Conservation (phyloP, 2,113 vertebrate species). For the Ceyx cyanopectus region DNA sequence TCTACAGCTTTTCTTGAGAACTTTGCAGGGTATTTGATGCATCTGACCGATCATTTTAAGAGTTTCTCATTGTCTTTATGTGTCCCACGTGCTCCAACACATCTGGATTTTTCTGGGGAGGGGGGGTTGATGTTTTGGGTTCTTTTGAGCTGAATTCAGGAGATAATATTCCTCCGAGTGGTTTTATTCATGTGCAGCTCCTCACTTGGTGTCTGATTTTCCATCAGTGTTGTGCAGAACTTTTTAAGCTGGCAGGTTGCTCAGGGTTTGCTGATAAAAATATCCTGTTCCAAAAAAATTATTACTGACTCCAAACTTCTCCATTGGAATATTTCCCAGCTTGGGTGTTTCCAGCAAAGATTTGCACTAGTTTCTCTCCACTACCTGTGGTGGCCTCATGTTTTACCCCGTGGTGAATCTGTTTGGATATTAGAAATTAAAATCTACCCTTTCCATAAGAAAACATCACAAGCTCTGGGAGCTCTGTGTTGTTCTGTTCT, state of each 20-base stretch:
- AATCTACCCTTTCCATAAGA: background rate
- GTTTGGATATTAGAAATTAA: background rate
- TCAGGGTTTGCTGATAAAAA: background rate
- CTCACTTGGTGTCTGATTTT: background rate
- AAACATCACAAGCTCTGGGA: background rate
- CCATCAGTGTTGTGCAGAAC: background rate
- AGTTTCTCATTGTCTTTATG: background rate
- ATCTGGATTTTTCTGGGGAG: background rate
- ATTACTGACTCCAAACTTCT: background rate
- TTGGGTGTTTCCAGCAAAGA: background rate
- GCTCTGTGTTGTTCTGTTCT: background rate
- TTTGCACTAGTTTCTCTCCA: background rate
- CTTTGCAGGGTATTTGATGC: background rate
- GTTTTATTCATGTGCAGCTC: background rate
- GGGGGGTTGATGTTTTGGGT: fast-evolving
- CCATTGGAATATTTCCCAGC: background rate
- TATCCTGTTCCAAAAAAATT: background rate
- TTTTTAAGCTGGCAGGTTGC: background rate
- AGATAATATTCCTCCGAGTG: background rate
- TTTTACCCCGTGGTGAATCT: background rate
- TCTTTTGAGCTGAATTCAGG: background rate
- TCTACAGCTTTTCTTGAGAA: background rate
- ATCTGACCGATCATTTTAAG: background rate
- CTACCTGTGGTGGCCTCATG: background rate
- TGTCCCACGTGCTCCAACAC: background rate